phyloP scores from a whole-genome alignment of 2,113 vertebrate genomes.

The Thermophis baileyi region DNA sequence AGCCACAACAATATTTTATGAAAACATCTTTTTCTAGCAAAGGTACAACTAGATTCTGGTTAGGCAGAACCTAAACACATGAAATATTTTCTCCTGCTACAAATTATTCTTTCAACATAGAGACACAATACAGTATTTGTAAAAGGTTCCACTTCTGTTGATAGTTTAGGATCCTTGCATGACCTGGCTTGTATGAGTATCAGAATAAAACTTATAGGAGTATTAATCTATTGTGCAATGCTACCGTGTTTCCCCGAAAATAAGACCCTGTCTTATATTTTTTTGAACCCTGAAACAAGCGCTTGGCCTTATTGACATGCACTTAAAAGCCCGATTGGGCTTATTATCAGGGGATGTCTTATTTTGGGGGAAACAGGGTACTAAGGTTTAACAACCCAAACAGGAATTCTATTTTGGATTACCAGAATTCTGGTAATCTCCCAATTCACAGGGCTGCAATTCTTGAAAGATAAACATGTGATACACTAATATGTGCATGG shows the following conservation, averaged over 20 bases:
- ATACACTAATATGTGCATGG: not conserved
- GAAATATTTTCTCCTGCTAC: not conserved
- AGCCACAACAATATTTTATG: not conserved
- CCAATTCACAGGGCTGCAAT: not conserved
- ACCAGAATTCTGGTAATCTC: not conserved
- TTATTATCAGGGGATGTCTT: no score
- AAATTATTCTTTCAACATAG: constrained; percentile 20
- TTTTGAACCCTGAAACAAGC: no score
- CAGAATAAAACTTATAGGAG: no score
- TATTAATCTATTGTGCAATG: not conserved
- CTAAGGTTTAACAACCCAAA: no score
- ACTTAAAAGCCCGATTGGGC: no score
- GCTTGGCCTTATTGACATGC: no score
- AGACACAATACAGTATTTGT: not conserved
- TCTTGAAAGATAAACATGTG: not conserved
- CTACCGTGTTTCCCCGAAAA: no score
- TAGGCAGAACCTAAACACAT: not conserved
- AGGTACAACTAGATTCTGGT: not conserved
- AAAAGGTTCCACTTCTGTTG: not conserved
- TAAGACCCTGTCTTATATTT: no score
- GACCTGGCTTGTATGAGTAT: not conserved
- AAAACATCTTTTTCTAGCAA: not conserved
- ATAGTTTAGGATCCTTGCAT: not conserved
- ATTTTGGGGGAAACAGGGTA: no score
- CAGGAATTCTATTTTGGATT: not conserved